Evolutionary conservation across 2,797 vertebrate genomes (phyloP), one percentile per base, ranked within the genome.

Genomic region (Potorous gilbertii): DNA sequence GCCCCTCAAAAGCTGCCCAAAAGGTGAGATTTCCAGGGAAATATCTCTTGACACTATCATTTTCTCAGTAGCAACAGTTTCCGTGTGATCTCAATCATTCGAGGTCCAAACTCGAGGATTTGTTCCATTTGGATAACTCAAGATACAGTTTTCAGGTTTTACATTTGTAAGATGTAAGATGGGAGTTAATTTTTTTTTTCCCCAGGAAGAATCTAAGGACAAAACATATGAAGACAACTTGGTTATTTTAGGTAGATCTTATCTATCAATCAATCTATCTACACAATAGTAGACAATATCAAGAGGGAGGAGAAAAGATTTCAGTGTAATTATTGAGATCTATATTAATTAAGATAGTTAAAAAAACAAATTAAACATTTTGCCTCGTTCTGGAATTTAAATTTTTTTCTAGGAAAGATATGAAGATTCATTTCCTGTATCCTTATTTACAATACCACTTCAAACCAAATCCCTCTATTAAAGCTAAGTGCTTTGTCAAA

Each of bases 1-100:
- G 99, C 97, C 99, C 99, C 59, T 99, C 99, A 95, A 99, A 99
- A 99, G 99, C 99, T 98, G 99, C 99, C 94, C 99, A 99, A 98
- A 99, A 99, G 99, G 99, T 99, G 99, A 99, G 99, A 97, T 98
- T 95, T 96, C 54, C 95, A 96, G 95, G 94, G 56, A 95, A 93
- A 92, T 16, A 90, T 94, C 93, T 98, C 74, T 93, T 97, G 94
- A 57, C 66, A 87, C 96, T 94, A 91, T 94, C 95, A 29, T 40
- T 59, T 95, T 97, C 92, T 97, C 40, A 94, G 92, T 54, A 95
- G 54, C 27, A 93, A 66, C 59, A 40, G 18, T 6, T 74, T 93
- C 46, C 96, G 95, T 97, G 93, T 55, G 93, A 96, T 91, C 92
- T 91, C 66, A 89, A 50, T 93, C 4, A 27, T 96, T 97, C 94